Percentiles rank a stretch among this genome's conserved stretches.
Conservation (phyloP, 2,797 vertebrate species). For the Knipowitschia caucasica region DNA sequence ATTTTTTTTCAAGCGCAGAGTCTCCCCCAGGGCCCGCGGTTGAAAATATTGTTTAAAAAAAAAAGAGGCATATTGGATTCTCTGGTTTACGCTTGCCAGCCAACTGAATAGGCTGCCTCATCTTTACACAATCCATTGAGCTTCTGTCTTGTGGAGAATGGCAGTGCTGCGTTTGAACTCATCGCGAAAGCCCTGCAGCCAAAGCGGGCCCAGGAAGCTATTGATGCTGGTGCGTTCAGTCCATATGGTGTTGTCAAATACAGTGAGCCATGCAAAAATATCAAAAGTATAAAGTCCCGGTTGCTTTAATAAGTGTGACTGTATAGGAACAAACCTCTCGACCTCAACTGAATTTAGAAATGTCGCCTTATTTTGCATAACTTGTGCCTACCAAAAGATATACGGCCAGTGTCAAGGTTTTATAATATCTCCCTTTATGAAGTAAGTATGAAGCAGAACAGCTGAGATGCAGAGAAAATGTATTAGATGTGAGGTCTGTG, state of each 20-base stretch:
- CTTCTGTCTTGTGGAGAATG: slow-evolving; percentile 38
- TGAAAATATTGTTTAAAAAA: slow-evolving; percentile 33
- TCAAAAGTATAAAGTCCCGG: background rate
- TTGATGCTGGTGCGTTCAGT: slow-evolving; percentile 39
- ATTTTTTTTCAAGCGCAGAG: background rate
- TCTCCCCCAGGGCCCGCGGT: slow-evolving; percentile 18
- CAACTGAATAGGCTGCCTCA: slow-evolving; percentile 50
- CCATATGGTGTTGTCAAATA: slow-evolving; percentile 31
- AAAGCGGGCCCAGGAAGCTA: slow-evolving; percentile 31
- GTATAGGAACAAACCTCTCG: too few relatives aligned
- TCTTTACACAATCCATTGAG: slow-evolving; percentile 52
- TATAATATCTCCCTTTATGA: too few relatives aligned
- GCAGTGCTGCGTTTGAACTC: slow-evolving; percentile 35
- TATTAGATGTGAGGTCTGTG: too few relatives aligned
- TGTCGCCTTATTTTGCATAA: too few relatives aligned
- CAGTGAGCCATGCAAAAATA: slow-evolving; percentile 5
- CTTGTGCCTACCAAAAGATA: too few relatives aligned
- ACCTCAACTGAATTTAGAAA: too few relatives aligned
- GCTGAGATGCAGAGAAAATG: too few relatives aligned
- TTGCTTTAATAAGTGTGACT: background rate
- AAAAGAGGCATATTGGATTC: slow-evolving; percentile 21
- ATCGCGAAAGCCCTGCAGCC: slow-evolving; percentile 17
- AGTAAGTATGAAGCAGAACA: too few relatives aligned
- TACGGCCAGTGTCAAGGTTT: too few relatives aligned
- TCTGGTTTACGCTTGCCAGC: slow-evolving; percentile 28